Conservation (phyloP, 2,113 vertebrate species). For the Sceloporus undulatus region DNA sequence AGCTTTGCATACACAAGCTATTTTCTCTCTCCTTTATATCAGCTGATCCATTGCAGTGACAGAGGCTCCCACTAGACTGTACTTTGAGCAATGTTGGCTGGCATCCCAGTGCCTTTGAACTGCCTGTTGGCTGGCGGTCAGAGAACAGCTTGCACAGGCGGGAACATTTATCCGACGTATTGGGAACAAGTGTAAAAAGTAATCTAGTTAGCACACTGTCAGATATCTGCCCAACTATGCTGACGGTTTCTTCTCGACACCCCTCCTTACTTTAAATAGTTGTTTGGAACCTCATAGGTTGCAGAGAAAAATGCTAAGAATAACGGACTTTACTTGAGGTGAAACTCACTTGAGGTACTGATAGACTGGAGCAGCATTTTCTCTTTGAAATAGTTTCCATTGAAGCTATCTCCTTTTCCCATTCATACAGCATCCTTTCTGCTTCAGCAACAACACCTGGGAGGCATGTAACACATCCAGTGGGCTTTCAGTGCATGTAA, state of each 20-base stretch:
- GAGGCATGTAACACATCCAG: neutral
- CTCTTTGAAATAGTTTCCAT: conserved; percentile 22
- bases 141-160: conserved; percentile 26
- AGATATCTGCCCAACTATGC: neutral
- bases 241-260: neutral
- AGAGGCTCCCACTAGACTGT: conserved; percentile 1
- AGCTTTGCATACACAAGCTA: conserved; percentile 10
- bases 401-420: neutral
- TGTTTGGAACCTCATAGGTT: neutral
- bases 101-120: conserved; percentile 37
- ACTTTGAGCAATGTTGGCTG: conserved; percentile 33
- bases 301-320: neutral
- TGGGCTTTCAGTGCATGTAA: neutral
- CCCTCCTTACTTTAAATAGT: neutral
- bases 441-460: neutral
- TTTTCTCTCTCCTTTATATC: conserved; percentile 19
- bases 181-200: conserved; percentile 26
- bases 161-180: conserved; percentile 26
- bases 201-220: conserved; percentile 18
- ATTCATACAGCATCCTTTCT: neutral
- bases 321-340: neutral
- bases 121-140: conserved; percentile 30
- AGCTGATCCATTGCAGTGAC: conserved; percentile 10
- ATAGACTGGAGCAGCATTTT: no score
- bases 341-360: neutral